Evolutionary conservation across 2,113 vertebrate species (phyloP), one percentile per base, ranked within the genome.

Genomic region (Mormoops blainvillei): DNA sequence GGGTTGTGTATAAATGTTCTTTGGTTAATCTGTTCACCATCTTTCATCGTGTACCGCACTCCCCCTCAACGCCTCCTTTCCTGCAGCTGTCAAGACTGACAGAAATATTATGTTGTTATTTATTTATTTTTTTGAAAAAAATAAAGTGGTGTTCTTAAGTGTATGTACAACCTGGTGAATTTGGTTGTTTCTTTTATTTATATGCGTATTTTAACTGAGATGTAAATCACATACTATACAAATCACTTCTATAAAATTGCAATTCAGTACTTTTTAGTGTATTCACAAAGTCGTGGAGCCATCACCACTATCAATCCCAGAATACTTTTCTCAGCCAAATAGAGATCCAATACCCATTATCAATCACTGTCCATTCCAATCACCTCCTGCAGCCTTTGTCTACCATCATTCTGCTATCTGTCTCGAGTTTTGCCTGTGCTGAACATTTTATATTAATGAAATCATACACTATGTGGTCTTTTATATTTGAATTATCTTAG

Each of bases 301-400:
- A 31, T 52, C 24, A 56, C 18, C 2, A 3, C 11, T 73, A 41
- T 28, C 63, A 41, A 73, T 10, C 7, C 36, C 48, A 80, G 33
- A 87, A 65, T 1, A 58, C 41, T 80, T 91, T 85, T 52, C 43
- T n/a, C 24, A 61, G 8, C 12, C 20, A 36, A 71, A 41, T 45
- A 43, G 18, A 92, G 1, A 54, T 1, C 3, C 4, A 58, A n/a
- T 54, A 20, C 12, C 9, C n/a, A 38, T 33, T 85, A 26, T 20
- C 0, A 36, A 24, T 58, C 33, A 67, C 28, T 58, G 3, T 58
- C 5, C 5, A 19, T 56, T 92, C 13, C 8, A 28, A 24, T 7
- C 3, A 1, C 24, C 41, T 43, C 5, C 3, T n/a, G 5, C 13
- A 80, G 0, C 3, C 7, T 48, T 68, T 83, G 10, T 7, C 20